A percentile compares a stretch with the other conserved stretches of the same genome.
These are phyloP conservation scores for Falco columbarius DNA, from an alignment of 2,797 vertebrate species.

Conservation along the genomic window DNA sequence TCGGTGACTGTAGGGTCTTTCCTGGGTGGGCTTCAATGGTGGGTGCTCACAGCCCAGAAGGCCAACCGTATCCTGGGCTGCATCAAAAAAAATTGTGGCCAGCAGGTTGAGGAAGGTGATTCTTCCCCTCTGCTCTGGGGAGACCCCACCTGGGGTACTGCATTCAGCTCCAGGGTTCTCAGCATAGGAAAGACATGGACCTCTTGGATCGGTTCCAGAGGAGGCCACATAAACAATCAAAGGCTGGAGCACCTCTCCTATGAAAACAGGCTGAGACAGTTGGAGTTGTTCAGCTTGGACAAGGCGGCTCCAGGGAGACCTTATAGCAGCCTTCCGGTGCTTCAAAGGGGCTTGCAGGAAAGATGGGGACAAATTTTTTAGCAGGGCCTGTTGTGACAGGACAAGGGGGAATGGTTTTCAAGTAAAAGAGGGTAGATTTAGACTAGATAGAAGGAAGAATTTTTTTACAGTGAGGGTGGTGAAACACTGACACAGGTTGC, in stretches of 20 bases:
- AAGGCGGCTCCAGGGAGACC: neutral
- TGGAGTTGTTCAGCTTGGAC: neutral
- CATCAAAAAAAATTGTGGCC: neutral
- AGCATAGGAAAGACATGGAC: neutral
- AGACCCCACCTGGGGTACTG: neutral
- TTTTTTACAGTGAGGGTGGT: accelerated
- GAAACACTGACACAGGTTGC: neutral
- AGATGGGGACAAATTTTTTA: neutral
- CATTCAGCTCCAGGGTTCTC: accelerated
- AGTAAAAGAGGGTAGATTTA: neutral
- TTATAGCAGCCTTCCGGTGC: neutral
- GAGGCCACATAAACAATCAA: neutral
- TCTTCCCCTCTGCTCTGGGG: neutral
- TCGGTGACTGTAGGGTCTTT: neutral
- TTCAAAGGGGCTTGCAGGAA: neutral
- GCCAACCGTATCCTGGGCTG: accelerated
- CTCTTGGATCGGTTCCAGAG: accelerated
- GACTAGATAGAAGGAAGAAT: neutral
- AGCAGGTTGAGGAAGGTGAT: neutral
- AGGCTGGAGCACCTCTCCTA: accelerated
- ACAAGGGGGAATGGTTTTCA: neutral
- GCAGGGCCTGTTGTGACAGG: accelerated
- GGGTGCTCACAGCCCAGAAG: accelerated
- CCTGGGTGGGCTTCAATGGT: neutral
- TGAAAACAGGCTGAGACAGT: neutral